A percentile compares a stretch with the other conserved stretches of the same genome.
These are phyloP conservation scores for Lysiphlebus fabarum DNA, from an alignment of 1,140 invertebrate species.

Conservation along the genomic window DNA sequence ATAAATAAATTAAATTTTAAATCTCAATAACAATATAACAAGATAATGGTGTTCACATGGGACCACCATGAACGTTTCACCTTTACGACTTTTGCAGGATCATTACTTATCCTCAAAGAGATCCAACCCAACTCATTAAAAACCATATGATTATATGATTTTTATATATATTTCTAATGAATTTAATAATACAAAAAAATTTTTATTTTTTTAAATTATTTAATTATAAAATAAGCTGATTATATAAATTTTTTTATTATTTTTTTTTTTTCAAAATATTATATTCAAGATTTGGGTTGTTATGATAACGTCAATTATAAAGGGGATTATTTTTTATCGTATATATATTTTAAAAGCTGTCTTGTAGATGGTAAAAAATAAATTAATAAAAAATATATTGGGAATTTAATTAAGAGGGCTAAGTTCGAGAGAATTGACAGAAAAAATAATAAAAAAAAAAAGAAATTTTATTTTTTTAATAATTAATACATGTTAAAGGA, in stretches of 20 bases:
- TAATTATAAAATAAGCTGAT: too few species aligned
- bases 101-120: conserved; percentile 6
- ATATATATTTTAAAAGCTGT: neutral
- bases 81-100: conserved; percentile 9
- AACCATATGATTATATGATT: too few species aligned
- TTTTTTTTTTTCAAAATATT: too few species aligned
- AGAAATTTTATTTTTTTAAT: neutral
- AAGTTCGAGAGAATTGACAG: conserved; percentile 21
- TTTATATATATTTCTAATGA: too few species aligned
- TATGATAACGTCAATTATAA: too few species aligned
- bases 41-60: conserved; percentile 1
- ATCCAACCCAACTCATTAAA: too few species aligned
- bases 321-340: conserved; percentile 7
- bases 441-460: conserved; percentile 5
- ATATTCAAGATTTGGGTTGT: too few species aligned
- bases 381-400: neutral
- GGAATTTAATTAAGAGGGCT: conserved; percentile 26
- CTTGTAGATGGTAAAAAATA: neutral
- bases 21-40: neutral
- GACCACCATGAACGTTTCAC: conserved; percentile 10
- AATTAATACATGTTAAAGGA: too few species aligned
- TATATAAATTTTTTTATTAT: too few species aligned
- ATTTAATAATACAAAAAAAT: too few species aligned
- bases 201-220: too few species aligned
- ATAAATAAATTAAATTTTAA: neutral